A percentile compares a stretch with the other conserved stretches of the same genome.
Evolutionary conservation across 37 sponge, comb jelly and placozoan genomes (phyloP).

Genomic region (Sycon ciliatum): DNA sequence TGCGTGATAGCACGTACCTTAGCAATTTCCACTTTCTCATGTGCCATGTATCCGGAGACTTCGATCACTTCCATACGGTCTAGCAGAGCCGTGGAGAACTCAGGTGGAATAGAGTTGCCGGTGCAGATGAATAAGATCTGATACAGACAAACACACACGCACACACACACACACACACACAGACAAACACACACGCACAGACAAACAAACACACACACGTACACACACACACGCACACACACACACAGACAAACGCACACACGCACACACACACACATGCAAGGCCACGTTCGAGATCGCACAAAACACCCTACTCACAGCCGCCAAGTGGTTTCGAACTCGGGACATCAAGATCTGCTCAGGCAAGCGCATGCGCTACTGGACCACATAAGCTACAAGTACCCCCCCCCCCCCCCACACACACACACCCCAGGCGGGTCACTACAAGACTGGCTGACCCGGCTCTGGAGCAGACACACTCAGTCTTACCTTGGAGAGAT

Average conservation of each 20-base stretch:
- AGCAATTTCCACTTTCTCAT: constrained; percentile 74
- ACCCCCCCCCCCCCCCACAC: neutral
- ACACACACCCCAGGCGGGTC: constrained; percentile 2
- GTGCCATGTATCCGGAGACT: constrained; percentile 81
- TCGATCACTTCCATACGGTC: constrained; percentile 97
- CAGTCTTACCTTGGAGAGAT: constrained; percentile 64
- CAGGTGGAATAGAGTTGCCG: constrained; percentile 88
- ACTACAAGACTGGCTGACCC: neutral
- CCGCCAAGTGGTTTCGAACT: too few species aligned
- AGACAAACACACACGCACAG: too few species aligned
- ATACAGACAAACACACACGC: neutral
- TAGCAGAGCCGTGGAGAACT: constrained; percentile 68
- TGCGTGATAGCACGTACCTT: too few species aligned
- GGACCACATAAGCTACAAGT: neutral
- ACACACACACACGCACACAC: too few species aligned
- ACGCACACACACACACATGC: neutral
- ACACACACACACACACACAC: too few species aligned
- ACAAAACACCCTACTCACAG: neutral
- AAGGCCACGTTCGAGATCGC: neutral
- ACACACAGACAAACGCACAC: too few species aligned
- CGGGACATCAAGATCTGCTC: too few species aligned
- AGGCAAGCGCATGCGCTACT: neutral
- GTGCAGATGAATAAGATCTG: constrained; percentile 92
- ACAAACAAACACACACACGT: too few species aligned
- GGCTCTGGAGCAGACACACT: neutral